Evolutionary conservation across 2,113 vertebrate species (phyloP), one percentile per base, ranked within the genome.

Genomic region (Microtus montanus): DNA sequence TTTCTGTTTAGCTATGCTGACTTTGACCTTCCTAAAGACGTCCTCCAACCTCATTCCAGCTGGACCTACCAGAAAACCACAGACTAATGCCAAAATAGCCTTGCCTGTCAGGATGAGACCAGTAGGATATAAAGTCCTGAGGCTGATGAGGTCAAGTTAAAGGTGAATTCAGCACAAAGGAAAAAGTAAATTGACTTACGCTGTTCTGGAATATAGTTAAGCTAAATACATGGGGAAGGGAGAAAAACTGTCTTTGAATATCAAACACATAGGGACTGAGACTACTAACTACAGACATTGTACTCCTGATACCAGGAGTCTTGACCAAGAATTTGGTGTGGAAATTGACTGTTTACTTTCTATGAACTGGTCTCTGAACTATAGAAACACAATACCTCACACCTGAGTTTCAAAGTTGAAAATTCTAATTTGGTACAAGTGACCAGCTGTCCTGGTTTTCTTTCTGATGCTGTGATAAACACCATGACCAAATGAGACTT

Each of bases 321-420:
- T 98, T 85, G 97, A 98, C 97, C 99, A 99, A 97, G 98, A 99
- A 98, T 99, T 99, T 77, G 98, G 98, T 15, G 98, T 97, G 97
- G 99, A 99, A 95, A 10, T 99, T 98, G 98, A 98, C 97, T 12
- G 98, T 99, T 97, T 99, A 98, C 98, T 99, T 99, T 99, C 98
- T 99, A 96, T 99, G 99, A 98, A 93, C 85, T 96, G 87, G 97
- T 97, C 98, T 98, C 96, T 97, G 98, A 98, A 98, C 95, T 22
- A 74, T 38, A 74, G 38, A 74, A 74, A 74, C 22, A 41, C 24
- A 74, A 41, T 41, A 38, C n/a, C 70, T 38, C n/a, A 73, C n/a
- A 38, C 70, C 38, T 73, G 70, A 73, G 10, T 73, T 22, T 73
- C 70, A 38, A 38, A 73, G 70, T 73, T 38, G 19, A 2, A 38